These are phyloP conservation scores for Lineus longissimus DNA, from an alignment of 1,140 invertebrate genomes.

Conservation along the genomic window DNA sequence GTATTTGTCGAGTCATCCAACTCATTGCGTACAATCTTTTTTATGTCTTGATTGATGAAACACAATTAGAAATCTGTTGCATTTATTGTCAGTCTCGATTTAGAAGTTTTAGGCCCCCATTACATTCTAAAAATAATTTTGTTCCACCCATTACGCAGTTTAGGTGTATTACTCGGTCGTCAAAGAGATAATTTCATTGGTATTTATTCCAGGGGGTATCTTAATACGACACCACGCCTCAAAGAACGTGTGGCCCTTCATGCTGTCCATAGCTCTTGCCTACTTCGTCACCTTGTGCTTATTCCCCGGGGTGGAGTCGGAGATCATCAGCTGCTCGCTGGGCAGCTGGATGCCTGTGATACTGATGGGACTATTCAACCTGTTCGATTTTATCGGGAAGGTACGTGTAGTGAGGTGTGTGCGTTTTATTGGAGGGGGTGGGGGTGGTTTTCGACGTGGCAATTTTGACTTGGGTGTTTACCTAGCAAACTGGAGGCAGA, in stretches of 20 bases:
- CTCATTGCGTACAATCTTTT: no score
- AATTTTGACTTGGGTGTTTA: no score
- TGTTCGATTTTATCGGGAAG: slow-evolving; percentile 80
- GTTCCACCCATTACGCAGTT: not conserved
- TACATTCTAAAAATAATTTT: not conserved
- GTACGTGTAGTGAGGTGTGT: slow-evolving; percentile 54
- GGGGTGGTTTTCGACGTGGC: no score
- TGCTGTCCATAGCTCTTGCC: slow-evolving; percentile 76
- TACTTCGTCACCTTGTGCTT: slow-evolving; percentile 84
- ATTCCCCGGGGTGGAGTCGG: slow-evolving; percentile 84
- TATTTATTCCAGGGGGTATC: slow-evolving; percentile 23
- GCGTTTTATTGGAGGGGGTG: no score
- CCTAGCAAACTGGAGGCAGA: no score
- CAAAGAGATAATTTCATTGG: not conserved
- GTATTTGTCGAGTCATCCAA: not conserved
- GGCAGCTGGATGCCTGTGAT: slow-evolving; percentile 87
- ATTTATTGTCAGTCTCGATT: no score
- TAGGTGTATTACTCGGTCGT: no score
- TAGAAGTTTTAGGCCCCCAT: no score
- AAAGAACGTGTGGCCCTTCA: slow-evolving; percentile 79
- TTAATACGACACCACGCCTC: slow-evolving; percentile 49
- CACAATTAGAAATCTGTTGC: no score
- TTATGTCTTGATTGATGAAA: no score
- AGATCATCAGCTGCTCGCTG: slow-evolving; percentile 77
- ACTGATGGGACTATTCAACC: slow-evolving; percentile 82